These are phyloP conservation scores for Daubentonia madagascariensis DNA, from an alignment of 2,113 vertebrate genomes.

Conservation along the genomic window DNA sequence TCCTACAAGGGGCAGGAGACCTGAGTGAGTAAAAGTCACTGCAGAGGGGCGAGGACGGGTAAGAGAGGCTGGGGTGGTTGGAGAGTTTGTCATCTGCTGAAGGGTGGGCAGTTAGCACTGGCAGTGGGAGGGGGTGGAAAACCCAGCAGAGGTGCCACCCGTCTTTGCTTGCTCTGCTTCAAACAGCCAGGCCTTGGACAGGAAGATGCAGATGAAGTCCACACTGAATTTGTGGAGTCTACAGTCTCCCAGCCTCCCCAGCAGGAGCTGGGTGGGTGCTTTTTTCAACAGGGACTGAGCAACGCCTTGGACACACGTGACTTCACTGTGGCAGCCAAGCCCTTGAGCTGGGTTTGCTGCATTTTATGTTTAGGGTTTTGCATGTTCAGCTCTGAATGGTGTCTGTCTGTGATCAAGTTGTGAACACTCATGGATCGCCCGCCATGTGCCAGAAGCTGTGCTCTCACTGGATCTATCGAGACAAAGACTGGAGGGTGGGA, in stretches of 20 bases:
- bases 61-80: background rate
- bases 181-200: background rate
- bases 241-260: background rate
- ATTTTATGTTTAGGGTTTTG: background rate
- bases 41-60: accelerated
- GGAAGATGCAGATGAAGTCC: background rate
- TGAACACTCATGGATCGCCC: background rate
- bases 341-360: background rate
- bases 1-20: background rate
- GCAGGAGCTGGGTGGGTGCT: background rate
- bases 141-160: background rate
- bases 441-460: background rate
- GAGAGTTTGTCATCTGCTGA: background rate
- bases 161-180: background rate
- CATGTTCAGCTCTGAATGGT: background rate
- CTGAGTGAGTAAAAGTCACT: background rate
- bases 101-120: too few relatives aligned
- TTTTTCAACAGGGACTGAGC: too few relatives aligned
- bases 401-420: background rate
- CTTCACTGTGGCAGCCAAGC: background rate
- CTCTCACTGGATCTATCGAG: background rate
- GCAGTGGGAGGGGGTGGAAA: background rate
- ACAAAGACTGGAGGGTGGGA: background rate
- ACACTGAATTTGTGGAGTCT: background rate
- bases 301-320: too few relatives aligned